Base-by-base conservation (phyloP, 2,888 invertebrate species). In the Spialia ferax region DNA sequence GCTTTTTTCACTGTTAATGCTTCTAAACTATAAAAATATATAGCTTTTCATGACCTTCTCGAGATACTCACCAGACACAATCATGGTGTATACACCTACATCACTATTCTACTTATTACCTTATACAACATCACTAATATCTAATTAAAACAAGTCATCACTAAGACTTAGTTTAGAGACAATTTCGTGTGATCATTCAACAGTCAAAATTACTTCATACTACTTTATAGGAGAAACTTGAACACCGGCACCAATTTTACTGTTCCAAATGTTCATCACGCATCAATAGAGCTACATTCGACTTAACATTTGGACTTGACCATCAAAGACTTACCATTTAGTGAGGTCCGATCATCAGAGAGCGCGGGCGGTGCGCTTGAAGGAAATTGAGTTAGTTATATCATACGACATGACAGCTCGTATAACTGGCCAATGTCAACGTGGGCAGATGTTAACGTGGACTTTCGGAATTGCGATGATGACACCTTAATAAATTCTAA, bases 311-410 rank as follows among this genome's bases (percentile, higher is more conserved):
- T 65, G 29, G 65, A 65, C 59, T 65, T 22, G 38, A 54, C 38
- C 59, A 65, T 60, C 59, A 65, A 65, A 60, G 48, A 23, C 57
- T 55, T 23, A 60, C 59, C 59, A 54, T 65, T 65, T 65, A 59
- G 59, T 65, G 65, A 50, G 65, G 65, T 65, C 65, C 59, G 60
- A 65, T 60, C 65, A 65, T 52, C 65, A 60, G 38, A 32, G 22
- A 26, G 42, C 50, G 7, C 50, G 18, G 65, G 65, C 65, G 65
- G 65, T 59, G 32, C 29, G 59, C 65, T 65, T 65, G 52, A 65
- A 65, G 65, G 50, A 74, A 71, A 72, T 75, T 76, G 76, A 71
- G 70, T 74, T 69, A 69, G 69, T 73, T 72, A 71, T 72, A 73
- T 72, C 69, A 69, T 71, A 72, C 69, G 70, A 70, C 70, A 68